Evolutionary conservation across 2,888 invertebrate genomes (phyloP).

Genomic region (Seladonia tumulorum): DNA sequence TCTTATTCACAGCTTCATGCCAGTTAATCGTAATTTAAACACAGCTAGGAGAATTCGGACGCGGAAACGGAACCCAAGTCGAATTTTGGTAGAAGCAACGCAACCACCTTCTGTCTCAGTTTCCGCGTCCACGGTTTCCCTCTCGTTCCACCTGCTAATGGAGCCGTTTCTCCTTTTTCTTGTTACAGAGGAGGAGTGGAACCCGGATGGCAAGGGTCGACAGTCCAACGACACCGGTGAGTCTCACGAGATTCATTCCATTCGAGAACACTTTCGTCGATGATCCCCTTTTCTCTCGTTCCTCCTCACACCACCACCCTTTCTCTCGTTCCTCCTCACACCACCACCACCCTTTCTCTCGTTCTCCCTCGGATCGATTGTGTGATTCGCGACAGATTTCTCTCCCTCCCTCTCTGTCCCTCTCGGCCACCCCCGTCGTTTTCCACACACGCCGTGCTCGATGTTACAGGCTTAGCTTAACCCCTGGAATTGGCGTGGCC

Average conservation of each 20-base stretch:
- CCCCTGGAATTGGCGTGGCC: constrained; percentile 75
- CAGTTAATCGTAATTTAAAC: not conserved
- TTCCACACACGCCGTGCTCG: constrained; percentile 25
- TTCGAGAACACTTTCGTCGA: constrained; percentile 5
- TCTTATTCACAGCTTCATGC: not conserved
- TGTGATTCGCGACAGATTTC: not conserved
- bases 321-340: not conserved
- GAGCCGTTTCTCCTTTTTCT: constrained; percentile 59
- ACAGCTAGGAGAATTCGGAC: not conserved
- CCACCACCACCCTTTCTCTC: not conserved
- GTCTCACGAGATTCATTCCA: constrained; percentile 47
- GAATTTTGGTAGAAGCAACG: not conserved
- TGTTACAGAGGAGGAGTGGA: constrained; percentile 87
- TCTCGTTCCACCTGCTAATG: constrained; percentile 33
- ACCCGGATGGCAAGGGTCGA: constrained; percentile 86
- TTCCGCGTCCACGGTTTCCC: constrained; percentile 6
- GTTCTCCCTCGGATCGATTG: constrained; percentile 3
- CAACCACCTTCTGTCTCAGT: not conserved
- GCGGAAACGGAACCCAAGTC: not conserved
- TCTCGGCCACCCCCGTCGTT: not conserved
- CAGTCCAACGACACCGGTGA: constrained; percentile 82
- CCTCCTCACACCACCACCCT: not conserved
- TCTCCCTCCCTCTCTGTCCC: not conserved
- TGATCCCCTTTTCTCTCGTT: not conserved
- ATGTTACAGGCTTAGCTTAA: constrained; percentile 76